phyloP scores from a whole-genome alignment of 2,113 vertebrate genomes.

The Lampris megalopsis region DNA sequence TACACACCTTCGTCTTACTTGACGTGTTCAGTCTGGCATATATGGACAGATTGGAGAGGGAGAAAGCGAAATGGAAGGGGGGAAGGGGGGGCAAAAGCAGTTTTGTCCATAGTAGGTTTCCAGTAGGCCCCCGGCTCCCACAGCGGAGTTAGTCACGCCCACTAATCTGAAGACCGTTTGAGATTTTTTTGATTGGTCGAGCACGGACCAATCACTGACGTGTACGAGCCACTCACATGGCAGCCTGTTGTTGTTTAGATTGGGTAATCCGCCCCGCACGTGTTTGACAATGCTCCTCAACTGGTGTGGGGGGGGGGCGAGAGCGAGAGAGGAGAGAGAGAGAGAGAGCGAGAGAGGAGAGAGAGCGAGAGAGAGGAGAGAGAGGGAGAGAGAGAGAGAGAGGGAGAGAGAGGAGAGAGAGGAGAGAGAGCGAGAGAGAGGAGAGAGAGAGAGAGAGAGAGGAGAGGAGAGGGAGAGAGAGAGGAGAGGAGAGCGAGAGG shows the following conservation, averaged over 20 bases:
- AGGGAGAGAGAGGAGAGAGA: too few relatives aligned
- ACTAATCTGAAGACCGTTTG: neutral
- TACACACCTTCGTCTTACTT: neutral
- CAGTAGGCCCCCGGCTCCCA: too few relatives aligned
- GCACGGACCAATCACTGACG: conserved; percentile 48
- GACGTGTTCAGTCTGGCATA: neutral
- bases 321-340: too few relatives aligned
- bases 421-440: too few relatives aligned
- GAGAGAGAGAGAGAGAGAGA: too few relatives aligned
- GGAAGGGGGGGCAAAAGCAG: neutral
- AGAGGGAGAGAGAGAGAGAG: too few relatives aligned
- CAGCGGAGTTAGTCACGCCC: conserved; percentile 33
- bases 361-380: too few relatives aligned
- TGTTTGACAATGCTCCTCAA: conserved; percentile 61
- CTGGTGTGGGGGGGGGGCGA: neutral
- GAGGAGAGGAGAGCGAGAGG: too few relatives aligned
- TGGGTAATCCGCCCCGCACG: conserved; percentile 71
- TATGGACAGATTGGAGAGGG: neutral
- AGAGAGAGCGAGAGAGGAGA: too few relatives aligned
- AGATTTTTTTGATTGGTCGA: conserved; percentile 59
- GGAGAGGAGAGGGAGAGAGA: too few relatives aligned
- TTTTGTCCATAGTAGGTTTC: neutral
- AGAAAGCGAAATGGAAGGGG: neutral
- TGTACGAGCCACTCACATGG: conserved; percentile 52
- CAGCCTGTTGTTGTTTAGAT: conserved; percentile 58